Conservation (phyloP, 1,140 invertebrate genomes). For the Acromyrmex heyeri region DNA sequence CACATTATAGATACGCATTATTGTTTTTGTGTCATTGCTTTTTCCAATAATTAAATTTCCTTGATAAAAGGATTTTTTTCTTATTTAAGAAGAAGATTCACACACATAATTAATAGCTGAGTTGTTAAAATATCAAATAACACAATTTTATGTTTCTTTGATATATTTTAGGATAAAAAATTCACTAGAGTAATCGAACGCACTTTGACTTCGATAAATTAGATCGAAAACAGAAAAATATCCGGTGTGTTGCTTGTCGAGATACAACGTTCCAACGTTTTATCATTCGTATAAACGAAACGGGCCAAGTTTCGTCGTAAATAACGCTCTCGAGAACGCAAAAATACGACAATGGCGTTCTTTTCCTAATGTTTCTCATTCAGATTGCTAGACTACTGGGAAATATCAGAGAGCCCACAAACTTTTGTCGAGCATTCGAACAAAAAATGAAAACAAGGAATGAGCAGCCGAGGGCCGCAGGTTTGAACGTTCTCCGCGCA, state of each 20-base stretch:
- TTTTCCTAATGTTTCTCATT: conserved; percentile 2
- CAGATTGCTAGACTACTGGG: background rate
- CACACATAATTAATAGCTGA: background rate
- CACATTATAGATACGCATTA: conserved; percentile 1
- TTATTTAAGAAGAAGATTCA: background rate
- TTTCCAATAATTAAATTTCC: conserved; percentile 1
- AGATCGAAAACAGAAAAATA: background rate
- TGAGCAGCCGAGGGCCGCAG: conserved; percentile 2
- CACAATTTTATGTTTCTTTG: background rate
- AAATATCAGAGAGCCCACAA: background rate
- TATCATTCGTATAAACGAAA: background rate
- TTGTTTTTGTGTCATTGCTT: background rate
- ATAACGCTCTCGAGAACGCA: conserved; percentile 7
- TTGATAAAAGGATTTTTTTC: background rate
- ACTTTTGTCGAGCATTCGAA: conserved; percentile 24
- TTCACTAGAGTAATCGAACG: background rate
- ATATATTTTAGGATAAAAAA: background rate
- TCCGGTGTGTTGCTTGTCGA: background rate
- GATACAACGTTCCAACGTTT: conserved; percentile 9
- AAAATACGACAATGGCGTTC: conserved; percentile 14
- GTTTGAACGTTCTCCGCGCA: conserved; percentile 20
- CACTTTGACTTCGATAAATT: background rate
- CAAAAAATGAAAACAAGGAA: background rate
- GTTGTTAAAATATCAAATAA: background rate
- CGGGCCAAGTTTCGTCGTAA: conserved; percentile 21